A percentile compares a stretch with the other conserved stretches of the same genome.
phyloP scores from a whole-genome alignment of 1,140 invertebrate genomes.

The Drosophila ogumai region DNA sequence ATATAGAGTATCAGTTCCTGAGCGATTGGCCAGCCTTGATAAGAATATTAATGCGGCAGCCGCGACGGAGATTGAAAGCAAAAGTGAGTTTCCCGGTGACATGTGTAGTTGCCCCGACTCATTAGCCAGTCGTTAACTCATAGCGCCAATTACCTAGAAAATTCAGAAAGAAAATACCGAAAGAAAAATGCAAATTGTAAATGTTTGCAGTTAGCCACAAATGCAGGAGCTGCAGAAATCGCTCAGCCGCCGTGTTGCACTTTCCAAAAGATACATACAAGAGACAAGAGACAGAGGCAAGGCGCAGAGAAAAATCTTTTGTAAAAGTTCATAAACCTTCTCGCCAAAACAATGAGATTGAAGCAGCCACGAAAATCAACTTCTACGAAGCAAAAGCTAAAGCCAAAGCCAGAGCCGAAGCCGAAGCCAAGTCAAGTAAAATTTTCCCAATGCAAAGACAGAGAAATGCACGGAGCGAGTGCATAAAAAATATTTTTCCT shows the following conservation, averaged over 20 bases:
- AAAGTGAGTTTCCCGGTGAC: conserved; percentile 59
- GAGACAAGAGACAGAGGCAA: background rate
- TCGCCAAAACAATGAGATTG: conserved; percentile 70
- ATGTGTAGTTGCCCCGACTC: conserved; percentile 18
- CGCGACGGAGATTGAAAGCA: conserved; percentile 40
- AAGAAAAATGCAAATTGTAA: conserved; percentile 40
- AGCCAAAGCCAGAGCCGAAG: background rate
- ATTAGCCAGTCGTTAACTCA: conserved; percentile 57
- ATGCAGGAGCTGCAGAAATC: conserved; percentile 39
- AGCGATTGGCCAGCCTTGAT: conserved; percentile 34
- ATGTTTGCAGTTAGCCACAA: conserved; percentile 22
- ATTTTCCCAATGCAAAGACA: conserved; percentile 60
- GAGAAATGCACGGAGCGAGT: conserved; percentile 60
- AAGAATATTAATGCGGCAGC: conserved; percentile 62
- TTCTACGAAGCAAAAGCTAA: conserved; percentile 31
- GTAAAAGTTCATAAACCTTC: conserved; percentile 82
- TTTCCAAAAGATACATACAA: conserved; percentile 54
- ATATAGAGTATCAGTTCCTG: conserved; percentile 16
- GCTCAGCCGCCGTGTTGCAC: conserved; percentile 69
- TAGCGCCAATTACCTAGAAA: conserved; percentile 61
- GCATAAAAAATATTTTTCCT: conserved; percentile 62
- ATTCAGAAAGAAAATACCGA: conserved; percentile 10
- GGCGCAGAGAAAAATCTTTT: conserved; percentile 66
- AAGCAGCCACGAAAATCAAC: conserved; percentile 23
- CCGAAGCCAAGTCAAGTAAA: conserved; percentile 27